phyloP scores from a whole-genome alignment of 2,888 invertebrate genomes.

The Formica aserva region DNA sequence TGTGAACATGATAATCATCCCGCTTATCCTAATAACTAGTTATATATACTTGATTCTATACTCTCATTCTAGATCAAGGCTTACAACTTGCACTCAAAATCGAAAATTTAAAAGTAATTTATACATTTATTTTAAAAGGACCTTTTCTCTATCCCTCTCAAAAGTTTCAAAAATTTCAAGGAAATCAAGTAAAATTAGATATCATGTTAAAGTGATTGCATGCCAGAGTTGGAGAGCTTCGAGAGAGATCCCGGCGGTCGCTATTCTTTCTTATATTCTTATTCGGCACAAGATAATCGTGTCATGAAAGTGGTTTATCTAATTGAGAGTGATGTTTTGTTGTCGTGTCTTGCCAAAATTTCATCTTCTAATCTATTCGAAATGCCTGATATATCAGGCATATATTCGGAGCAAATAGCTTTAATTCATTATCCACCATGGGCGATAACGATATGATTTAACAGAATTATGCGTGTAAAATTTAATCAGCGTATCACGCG shows the following conservation, averaged over 20 bases:
- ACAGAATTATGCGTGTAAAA: neutral
- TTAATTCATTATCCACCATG: conserved; percentile 22
- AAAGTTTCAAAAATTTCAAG: neutral
- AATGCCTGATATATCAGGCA: neutral
- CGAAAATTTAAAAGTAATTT: conserved; percentile 6
- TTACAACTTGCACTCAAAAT: neutral
- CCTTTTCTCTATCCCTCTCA: neutral
- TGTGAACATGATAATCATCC: neutral
- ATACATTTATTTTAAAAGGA: neutral
- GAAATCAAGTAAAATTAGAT: conserved; percentile 5
- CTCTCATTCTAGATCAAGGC: neutral
- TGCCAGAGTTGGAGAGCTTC: conserved; percentile 8
- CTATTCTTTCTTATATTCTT: conserved; percentile 41
- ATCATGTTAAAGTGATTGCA: neutral
- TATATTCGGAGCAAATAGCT: neutral
- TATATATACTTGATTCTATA: neutral
- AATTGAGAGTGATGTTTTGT: conserved; percentile 71
- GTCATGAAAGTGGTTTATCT: conserved; percentile 63
- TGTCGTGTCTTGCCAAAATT: conserved; percentile 62
- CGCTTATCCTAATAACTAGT: neutral
- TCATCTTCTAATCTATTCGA: conserved; percentile 48
- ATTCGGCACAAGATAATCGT: conserved; percentile 29
- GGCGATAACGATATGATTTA: neutral
- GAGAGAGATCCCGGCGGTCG: neutral
- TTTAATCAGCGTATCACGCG: conserved; percentile 1